Evolutionary conservation across 2,888 invertebrate genomes (phyloP).

Genomic region (Himalopsyche tibetana): DNA sequence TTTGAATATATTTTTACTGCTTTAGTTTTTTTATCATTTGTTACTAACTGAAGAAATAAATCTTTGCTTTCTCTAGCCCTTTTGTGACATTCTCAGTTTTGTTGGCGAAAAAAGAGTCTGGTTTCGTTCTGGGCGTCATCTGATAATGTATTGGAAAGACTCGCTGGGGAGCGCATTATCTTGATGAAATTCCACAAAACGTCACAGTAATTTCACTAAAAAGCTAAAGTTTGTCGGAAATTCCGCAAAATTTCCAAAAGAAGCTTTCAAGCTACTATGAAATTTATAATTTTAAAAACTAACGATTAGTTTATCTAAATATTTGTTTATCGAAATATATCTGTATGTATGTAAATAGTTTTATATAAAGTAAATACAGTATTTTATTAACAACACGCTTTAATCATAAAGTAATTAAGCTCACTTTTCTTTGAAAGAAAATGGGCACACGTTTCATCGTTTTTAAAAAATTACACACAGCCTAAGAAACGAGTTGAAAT

Average conservation of each 20-base stretch:
- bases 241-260: neutral
- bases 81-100: conserved; percentile 17
- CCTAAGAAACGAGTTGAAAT: too few species aligned
- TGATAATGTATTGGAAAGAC: conserved; percentile 15
- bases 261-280: too few species aligned
- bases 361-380: too few species aligned
- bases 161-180: conserved; percentile 15
- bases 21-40: neutral
- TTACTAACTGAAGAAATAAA: neutral
- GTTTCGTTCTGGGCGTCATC: neutral
- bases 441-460: too few species aligned
- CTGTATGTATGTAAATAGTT: too few species aligned
- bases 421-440: too few species aligned
- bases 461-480: too few species aligned
- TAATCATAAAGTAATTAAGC: too few species aligned
- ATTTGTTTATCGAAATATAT: too few species aligned
- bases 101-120: neutral
- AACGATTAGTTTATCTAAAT: too few species aligned
- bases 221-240: neutral
- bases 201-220: conserved; percentile 20
- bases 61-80: neutral
- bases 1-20: neutral
- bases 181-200: conserved; percentile 30
- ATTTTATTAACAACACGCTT: too few species aligned
- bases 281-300: too few species aligned